phyloP scores from a whole-genome alignment of 2,113 vertebrate genomes.

The Ailuropoda melanoleuca region DNA sequence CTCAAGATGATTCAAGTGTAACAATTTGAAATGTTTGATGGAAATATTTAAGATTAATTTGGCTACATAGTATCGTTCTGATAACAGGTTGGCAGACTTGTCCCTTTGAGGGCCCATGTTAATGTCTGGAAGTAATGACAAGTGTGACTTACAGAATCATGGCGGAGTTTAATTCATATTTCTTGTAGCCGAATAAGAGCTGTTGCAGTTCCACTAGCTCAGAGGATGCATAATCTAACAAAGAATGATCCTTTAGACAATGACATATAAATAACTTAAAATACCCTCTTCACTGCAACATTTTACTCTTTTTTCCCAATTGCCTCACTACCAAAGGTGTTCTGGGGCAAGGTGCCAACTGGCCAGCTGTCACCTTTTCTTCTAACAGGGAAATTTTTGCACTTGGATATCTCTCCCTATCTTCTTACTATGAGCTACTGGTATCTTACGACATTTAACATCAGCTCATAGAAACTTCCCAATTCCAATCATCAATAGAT shows the following conservation, averaged over 20 bases:
- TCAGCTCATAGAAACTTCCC: neutral
- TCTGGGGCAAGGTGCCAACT: neutral
- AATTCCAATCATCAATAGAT: neutral
- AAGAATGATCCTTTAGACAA: neutral
- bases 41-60: neutral
- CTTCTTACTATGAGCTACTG: neutral
- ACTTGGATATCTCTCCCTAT: neutral
- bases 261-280: neutral
- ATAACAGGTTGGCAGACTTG: neutral
- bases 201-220: neutral
- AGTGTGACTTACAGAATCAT: neutral
- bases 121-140: neutral
- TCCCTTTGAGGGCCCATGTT: neutral
- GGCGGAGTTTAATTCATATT: neutral
- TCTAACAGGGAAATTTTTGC: neutral
- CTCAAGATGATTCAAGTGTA: neutral
- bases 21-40: neutral
- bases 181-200: neutral
- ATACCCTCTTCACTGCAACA: neutral
- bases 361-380: neutral
- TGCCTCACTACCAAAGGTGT: neutral
- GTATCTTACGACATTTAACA: neutral
- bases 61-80: neutral
- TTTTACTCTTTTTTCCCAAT: neutral
- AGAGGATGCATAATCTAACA: neutral